Percentiles rank a stretch among this genome's conserved stretches.
phyloP scores from a whole-genome alignment of 2,113 vertebrate genomes.

The Callopanchax toddi region DNA sequence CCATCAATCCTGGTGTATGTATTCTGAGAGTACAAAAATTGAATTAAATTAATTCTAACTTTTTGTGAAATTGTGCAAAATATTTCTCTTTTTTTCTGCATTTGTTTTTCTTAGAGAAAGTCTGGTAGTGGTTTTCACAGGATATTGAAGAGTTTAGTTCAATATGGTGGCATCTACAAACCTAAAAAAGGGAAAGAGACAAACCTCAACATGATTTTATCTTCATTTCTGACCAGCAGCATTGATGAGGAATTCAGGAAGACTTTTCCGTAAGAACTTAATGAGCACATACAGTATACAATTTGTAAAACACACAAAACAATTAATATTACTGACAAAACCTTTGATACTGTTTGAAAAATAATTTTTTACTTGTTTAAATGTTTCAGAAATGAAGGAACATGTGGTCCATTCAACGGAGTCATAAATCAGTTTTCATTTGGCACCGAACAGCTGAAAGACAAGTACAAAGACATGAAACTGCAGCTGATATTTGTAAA shows the following conservation, averaged over 20 bases:
- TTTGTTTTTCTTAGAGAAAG: neutral
- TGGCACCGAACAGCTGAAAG: slow-evolving; percentile 5
- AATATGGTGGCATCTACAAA: slow-evolving; percentile 19
- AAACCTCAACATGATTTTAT: slow-evolving; percentile 35
- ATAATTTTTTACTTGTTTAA: neutral
- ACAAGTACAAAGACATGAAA: slow-evolving; percentile 9
- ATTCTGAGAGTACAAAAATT: neutral
- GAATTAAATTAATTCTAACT: neutral
- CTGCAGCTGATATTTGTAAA: slow-evolving; percentile 35
- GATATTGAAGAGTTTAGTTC: slow-evolving; percentile 10
- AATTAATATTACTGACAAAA: too few species aligned
- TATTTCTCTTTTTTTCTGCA: neutral
- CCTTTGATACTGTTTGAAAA: too few species aligned
- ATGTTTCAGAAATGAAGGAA: slow-evolving; percentile 48
- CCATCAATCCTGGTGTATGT: slow-evolving; percentile 15
- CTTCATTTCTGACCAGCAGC: slow-evolving; percentile 32
- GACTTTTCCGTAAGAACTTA: slow-evolving; percentile 46
- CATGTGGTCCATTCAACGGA: slow-evolving; percentile 13
- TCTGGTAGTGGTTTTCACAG: neutral
- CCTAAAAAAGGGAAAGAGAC: neutral
- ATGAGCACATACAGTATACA: neutral
- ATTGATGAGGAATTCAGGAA: slow-evolving; percentile 55
- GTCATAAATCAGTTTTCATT: slow-evolving; percentile 38
- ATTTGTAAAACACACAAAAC: too few species aligned
- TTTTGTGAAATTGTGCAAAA: neutral